Conservation (phyloP, 2,113 vertebrate species). For the Coreoperca whiteheadi region DNA sequence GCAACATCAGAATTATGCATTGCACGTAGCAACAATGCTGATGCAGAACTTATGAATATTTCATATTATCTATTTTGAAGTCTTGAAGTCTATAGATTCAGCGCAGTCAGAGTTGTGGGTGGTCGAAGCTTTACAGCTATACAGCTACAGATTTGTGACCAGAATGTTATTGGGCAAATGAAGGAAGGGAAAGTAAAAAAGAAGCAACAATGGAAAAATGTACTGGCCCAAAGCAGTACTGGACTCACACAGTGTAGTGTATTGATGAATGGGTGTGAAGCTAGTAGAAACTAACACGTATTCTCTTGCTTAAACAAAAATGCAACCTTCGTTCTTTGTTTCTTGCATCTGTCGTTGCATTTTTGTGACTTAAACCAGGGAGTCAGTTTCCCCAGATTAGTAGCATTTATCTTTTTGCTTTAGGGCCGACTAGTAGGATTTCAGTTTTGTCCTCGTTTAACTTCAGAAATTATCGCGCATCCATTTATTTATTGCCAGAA, state of each 20-base stretch:
- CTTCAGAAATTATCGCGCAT: no score
- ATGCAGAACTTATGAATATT: conserved; percentile 38
- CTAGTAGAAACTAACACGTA: neutral
- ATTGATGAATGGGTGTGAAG: neutral
- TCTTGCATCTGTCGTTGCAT: neutral
- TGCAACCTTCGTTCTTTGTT: neutral
- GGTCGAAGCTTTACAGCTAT: neutral
- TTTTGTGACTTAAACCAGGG: neutral
- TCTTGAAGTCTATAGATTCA: neutral
- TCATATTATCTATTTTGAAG: conserved; percentile 20
- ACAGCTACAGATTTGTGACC: conserved; percentile 1
- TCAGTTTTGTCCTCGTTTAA: no score
- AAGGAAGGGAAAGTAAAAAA: neutral
- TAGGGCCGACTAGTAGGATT: no score
- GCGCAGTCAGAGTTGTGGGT: conserved; percentile 6
- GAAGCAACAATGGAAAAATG: neutral
- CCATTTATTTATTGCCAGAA: no score
- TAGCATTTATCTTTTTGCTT: no score
- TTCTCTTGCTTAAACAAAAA: neutral
- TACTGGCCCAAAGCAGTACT: neutral
- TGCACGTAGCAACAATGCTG: conserved; percentile 25
- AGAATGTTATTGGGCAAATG: conserved; percentile 4
- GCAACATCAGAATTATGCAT: conserved; percentile 24
- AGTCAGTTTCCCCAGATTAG: no score
- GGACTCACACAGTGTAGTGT: neutral